Base-by-base conservation (phyloP, 2,888 invertebrate species). In the Megamerina dolium region DNA sequence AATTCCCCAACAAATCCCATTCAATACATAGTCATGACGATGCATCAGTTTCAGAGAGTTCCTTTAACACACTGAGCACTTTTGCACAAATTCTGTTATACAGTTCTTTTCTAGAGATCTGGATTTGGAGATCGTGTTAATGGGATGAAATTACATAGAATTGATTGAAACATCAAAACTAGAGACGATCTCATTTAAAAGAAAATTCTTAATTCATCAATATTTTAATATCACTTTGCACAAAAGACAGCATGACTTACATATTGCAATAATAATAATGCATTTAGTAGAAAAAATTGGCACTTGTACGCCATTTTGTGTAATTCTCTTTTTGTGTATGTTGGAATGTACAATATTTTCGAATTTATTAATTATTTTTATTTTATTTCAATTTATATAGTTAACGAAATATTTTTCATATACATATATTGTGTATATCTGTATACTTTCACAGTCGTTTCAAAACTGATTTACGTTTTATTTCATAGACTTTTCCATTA, bases 381-480 rank as follows among this genome's bases (percentile, higher is more conserved):
- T 29, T 26, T 33, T 2, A 23, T 34, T 12, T 8, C 16, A 41
- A n/a, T 16, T 19, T 35, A 5, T 14, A 14, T 3, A 16, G 3
- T 27, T n/a, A 27, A 27, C 3, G 14, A 4, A 13, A 5, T 5
- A 16, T 32, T 32, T 17, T 3, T 13, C 10, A n/a, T n/a, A n/a
- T n/a, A n/a, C 41, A 18, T 37, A 34, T 41, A 39, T 46, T 44
- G 43, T 29, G 27, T 41, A 37, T 17, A 41, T 53, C 50, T 48
- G 41, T 37, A 30, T 48, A 23, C 45, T 37, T 48, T 43, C 50
- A 45, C 50, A 43, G 51, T 50, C 48, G 45, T 44, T 50, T 51
- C 45, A 47, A 51, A 50, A 54, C 56, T 56, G 53, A 52, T 49
- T 50, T 50, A 43, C 49, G 47, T 49, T 46, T 48, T 31, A 36